Percentiles rank a stretch among this genome's conserved stretches.
These are phyloP conservation scores for Geodia barretti DNA, from an alignment of 37 sponge, comb jelly and placozoan genomes.

Conservation along the genomic window DNA sequence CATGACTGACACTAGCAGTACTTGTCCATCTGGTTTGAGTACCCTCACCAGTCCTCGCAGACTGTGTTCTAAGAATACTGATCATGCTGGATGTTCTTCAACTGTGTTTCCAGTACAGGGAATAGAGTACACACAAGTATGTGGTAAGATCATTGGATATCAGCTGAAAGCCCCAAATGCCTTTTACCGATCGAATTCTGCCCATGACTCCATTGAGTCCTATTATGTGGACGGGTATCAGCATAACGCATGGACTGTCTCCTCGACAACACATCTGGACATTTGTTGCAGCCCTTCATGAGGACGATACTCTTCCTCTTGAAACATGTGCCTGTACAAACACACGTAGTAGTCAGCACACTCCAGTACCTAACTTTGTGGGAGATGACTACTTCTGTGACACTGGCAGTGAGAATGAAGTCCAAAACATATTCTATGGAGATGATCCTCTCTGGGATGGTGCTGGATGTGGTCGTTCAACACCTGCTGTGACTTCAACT, in stretches of 20 bases:
- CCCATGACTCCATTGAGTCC: not conserved
- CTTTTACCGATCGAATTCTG: too few relatives aligned
- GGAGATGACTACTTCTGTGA: not conserved
- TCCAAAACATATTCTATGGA: not conserved
- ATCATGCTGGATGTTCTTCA: too few relatives aligned
- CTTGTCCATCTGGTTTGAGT: too few relatives aligned
- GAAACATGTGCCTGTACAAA: not conserved
- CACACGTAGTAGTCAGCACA: not conserved
- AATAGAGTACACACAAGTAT: not conserved
- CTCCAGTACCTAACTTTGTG: not conserved
- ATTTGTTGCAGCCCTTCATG: not conserved
- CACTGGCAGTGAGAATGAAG: not conserved
- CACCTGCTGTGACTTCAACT: not conserved
- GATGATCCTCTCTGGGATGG: not conserved
- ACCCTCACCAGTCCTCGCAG: too few relatives aligned
- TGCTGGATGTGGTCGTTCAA: not conserved
- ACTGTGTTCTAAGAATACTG: too few relatives aligned
- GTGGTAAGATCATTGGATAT: not conserved
- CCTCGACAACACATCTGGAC: not conserved
- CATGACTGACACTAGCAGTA: too few relatives aligned
- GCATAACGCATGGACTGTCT: not conserved
- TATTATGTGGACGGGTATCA: not conserved
- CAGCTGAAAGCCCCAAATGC: not conserved
- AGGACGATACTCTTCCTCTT: not conserved
- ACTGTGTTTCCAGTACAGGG: too few relatives aligned